phyloP scores from a whole-genome alignment of 2,113 vertebrate species.

The Rhea pennata region DNA sequence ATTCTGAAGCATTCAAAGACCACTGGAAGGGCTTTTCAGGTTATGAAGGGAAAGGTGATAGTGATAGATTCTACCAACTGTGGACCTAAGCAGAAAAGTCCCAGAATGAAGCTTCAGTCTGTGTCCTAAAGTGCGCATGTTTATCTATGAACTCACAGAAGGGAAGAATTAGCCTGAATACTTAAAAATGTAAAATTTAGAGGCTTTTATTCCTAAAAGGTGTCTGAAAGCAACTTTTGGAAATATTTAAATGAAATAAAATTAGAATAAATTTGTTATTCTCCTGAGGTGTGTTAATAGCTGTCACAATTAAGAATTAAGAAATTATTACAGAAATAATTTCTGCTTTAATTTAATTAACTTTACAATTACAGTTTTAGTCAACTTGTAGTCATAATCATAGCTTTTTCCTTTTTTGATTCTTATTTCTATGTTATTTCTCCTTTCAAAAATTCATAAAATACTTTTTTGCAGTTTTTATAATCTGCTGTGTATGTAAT shows the following conservation, averaged over 20 bases:
- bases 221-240: neutral
- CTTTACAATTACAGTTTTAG: neutral
- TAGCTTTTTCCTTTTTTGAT: neutral
- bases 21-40: neutral
- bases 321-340: neutral
- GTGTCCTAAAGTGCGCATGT: neutral
- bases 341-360: neutral
- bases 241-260: neutral
- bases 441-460: neutral
- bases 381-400: neutral
- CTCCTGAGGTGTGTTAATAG: neutral
- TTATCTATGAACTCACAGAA: neutral
- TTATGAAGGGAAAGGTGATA: accelerated
- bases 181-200: neutral
- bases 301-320: neutral
- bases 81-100: neutral
- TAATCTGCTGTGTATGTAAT: neutral
- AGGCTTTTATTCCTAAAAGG: neutral
- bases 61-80: neutral
- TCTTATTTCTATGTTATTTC: neutral
- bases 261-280: neutral
- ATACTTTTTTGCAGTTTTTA: neutral
- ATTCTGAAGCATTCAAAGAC: neutral
- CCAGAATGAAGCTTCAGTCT: neutral
- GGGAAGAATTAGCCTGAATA: neutral